Evolutionary conservation across 1,140 invertebrate species (phyloP).

Genomic region (Colletes latitarsis): DNA sequence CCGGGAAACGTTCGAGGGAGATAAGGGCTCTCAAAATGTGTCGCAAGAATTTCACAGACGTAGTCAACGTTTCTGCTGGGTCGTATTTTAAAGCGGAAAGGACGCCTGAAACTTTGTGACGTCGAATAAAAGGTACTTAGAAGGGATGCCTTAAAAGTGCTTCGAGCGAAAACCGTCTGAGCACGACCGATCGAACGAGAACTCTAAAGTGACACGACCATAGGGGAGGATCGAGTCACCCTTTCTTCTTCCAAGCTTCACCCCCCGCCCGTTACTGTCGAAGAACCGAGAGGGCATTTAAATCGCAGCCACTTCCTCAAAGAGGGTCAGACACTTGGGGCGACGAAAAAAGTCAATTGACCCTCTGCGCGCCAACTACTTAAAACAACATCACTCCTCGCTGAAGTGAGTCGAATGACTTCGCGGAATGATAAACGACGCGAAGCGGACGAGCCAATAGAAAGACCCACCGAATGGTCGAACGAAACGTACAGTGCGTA

Average conservation of each 20-base stretch:
- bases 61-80: background rate
- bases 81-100: background rate
- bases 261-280: no score
- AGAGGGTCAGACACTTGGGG: background rate
- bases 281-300: background rate
- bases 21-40: background rate
- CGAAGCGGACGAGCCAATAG: background rate
- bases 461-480: no score
- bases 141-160: constrained; percentile 34
- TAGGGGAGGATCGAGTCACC: background rate
- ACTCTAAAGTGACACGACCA: background rate
- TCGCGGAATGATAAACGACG: constrained; percentile 6
- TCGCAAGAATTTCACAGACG: constrained; percentile 4
- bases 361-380: background rate
- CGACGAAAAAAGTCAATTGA: background rate
- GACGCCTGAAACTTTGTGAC: constrained; percentile 7
- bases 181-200: constrained; percentile 28
- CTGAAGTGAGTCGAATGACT: background rate
- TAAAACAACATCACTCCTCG: background rate
- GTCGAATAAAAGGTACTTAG: constrained; percentile 28
- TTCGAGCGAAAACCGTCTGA: constrained; percentile 4
- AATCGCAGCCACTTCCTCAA: constrained; percentile 23
- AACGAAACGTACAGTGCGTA: background rate
- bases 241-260: background rate
- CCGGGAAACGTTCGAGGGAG: background rate